A percentile compares a stretch with the other conserved stretches of the same genome.
phyloP scores from a whole-genome alignment of 2,797 vertebrate species.

The Capromys pilorides region DNA sequence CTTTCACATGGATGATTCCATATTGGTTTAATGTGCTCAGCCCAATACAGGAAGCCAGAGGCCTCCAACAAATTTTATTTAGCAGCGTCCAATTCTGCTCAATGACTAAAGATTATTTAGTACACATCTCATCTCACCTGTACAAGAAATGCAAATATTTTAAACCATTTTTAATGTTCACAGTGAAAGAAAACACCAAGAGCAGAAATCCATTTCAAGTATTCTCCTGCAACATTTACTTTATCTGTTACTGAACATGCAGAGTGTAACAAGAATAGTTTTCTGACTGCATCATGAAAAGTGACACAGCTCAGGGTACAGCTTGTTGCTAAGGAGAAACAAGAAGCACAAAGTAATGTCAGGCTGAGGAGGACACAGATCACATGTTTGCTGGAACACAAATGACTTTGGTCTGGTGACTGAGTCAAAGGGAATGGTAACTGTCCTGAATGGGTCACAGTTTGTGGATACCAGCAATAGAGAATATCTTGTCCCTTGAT shows the following conservation, averaged over 20 bases:
- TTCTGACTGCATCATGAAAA: background rate
- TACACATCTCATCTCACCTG: background rate
- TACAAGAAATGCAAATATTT: slow-evolving; percentile 40
- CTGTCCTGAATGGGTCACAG: background rate
- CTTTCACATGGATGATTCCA: background rate
- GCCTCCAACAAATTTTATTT: background rate
- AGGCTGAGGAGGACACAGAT: background rate
- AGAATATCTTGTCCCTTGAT: background rate
- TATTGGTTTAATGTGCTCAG: background rate
- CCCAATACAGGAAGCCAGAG: background rate
- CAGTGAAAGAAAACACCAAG: background rate
- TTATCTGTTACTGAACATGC: background rate
- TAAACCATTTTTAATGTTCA: background rate
- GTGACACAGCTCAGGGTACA: background rate
- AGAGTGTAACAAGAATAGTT: background rate
- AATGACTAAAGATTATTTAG: background rate
- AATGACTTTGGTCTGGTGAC: background rate
- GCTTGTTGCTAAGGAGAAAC: background rate
- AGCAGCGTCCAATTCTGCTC: slow-evolving; percentile 3
- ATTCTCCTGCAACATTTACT: background rate
- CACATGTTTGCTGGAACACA: background rate
- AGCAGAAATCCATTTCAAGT: background rate
- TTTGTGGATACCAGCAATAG: background rate
- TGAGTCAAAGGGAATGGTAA: background rate
- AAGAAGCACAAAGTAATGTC: background rate